phyloP scores from a whole-genome alignment of 2,113 vertebrate species.

The Dunckerocampus dactyliophorus region DNA sequence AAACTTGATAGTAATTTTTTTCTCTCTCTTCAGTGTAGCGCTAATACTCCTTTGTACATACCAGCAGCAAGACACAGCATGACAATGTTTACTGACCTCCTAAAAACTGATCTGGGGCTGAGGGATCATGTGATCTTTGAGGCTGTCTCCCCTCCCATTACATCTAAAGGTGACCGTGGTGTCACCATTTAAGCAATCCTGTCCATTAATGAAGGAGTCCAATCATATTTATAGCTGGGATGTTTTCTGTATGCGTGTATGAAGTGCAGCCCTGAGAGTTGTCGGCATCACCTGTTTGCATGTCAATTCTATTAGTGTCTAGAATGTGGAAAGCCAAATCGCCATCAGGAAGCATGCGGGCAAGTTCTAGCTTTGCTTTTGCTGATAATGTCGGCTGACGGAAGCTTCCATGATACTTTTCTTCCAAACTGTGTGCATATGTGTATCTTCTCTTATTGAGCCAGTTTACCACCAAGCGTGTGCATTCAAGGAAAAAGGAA shows the following conservation, averaged over 20 bases:
- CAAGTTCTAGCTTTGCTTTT: slow-evolving; percentile 45
- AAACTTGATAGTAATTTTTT: neutral
- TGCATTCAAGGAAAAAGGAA: slow-evolving; percentile 18
- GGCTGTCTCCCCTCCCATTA: neutral
- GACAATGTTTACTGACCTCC: slow-evolving; percentile 50
- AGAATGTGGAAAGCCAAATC: slow-evolving; percentile 54
- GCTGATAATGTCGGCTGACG: slow-evolving; percentile 34
- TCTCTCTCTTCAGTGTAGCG: neutral
- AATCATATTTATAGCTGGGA: slow-evolving; percentile 43
- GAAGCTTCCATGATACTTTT: slow-evolving; percentile 13
- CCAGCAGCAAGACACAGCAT: slow-evolving; percentile 45
- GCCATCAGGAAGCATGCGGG: slow-evolving; percentile 54
- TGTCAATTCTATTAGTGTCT: slow-evolving; percentile 55
- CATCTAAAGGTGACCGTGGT: slow-evolving; percentile 1
- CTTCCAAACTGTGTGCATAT: slow-evolving; percentile 33
- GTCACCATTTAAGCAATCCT: slow-evolving; percentile 11
- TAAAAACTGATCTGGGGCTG: slow-evolving; percentile 30
- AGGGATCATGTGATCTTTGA: slow-evolving; percentile 48
- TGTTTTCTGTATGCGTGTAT: slow-evolving; percentile 40
- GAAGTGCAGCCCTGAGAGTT: slow-evolving; percentile 24
- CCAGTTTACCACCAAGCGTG: slow-evolving; percentile 24
- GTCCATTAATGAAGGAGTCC: slow-evolving; percentile 18
- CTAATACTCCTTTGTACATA: slow-evolving; percentile 5
- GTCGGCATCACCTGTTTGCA: slow-evolving; percentile 52
- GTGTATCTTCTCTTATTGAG: slow-evolving; percentile 27